These are phyloP conservation scores for Platalea minor DNA, from an alignment of 2,797 vertebrate species.

Conservation along the genomic window DNA sequence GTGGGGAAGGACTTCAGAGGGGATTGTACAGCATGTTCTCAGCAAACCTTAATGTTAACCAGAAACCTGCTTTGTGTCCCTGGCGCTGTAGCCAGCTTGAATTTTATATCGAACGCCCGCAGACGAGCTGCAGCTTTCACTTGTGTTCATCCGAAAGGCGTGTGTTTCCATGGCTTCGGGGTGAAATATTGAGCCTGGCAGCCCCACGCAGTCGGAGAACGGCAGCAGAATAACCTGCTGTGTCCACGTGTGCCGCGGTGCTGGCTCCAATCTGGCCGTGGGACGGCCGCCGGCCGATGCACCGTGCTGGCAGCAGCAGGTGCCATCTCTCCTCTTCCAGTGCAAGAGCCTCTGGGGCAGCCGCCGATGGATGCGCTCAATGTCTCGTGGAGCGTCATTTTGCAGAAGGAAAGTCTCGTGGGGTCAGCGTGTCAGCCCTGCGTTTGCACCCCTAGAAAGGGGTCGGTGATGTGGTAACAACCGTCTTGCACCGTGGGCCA, in stretches of 20 bases:
- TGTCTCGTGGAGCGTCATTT: background rate
- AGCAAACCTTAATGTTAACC: background rate
- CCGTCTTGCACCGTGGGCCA: accelerated
- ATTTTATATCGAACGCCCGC: background rate
- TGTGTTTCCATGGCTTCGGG: background rate
- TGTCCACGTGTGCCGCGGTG: accelerated
- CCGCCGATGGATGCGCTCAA: accelerated
- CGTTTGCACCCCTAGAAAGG: background rate
- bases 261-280: background rate
- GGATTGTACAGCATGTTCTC: background rate
- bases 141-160: background rate
- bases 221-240: background rate
- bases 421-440: background rate
- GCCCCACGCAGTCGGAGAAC: background rate
- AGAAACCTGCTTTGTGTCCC: background rate
- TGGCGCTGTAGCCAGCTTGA: background rate
- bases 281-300: accelerated
- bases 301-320: accelerated
- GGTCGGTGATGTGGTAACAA: background rate
- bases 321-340: background rate
- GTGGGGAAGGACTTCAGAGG: background rate
- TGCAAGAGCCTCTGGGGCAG: background rate
- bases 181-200: conserved; percentile 52
- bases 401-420: background rate
- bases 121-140: background rate